phyloP scores from a whole-genome alignment of 2,888 invertebrate genomes.

The Conchocele bisecta region DNA sequence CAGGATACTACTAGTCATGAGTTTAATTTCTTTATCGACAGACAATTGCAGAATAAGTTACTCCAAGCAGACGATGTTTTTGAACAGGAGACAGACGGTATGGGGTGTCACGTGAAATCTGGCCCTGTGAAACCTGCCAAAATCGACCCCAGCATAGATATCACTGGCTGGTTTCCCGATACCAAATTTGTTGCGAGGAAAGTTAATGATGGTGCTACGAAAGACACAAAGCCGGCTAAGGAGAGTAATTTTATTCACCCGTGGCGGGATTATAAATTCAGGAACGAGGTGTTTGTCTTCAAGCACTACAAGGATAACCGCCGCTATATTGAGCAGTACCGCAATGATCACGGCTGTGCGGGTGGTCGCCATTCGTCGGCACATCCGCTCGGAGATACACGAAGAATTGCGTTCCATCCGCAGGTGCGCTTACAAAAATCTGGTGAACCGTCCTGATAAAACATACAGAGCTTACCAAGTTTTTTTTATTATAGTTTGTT shows the following conservation, averaged over 20 bases:
- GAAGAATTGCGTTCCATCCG: slow-evolving; percentile 52
- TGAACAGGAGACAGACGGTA: slow-evolving; percentile 47
- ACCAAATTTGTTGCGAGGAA: slow-evolving; percentile 64
- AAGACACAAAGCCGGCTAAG: slow-evolving; percentile 29
- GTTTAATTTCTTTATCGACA: slow-evolving; percentile 60
- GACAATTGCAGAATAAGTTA: slow-evolving; percentile 69
- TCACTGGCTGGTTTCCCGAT: slow-evolving; percentile 69
- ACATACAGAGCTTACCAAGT: too few species aligned
- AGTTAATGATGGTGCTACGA: slow-evolving; percentile 52
- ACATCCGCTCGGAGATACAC: slow-evolving; percentile 42
- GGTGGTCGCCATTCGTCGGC: too few species aligned
- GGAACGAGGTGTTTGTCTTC: slow-evolving; percentile 63
- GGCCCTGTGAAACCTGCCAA: slow-evolving; percentile 24
- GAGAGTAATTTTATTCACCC: slow-evolving; percentile 52
- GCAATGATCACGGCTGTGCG: slow-evolving; percentile 63
- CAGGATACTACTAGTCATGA: slow-evolving; percentile 57
- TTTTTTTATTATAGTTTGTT: too few species aligned
- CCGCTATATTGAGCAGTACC: slow-evolving; percentile 70
- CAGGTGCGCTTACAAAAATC: too few species aligned
- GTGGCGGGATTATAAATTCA: slow-evolving; percentile 59
- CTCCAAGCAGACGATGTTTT: slow-evolving; percentile 68
- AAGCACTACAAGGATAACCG: slow-evolving; percentile 64
- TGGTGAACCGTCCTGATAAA: too few species aligned
- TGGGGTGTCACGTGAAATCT: slow-evolving; percentile 46
- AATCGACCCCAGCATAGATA: slow-evolving; percentile 36